These are phyloP conservation scores for Eidolon dupreanum DNA, from an alignment of 2,797 vertebrate species.

Conservation along the genomic window DNA sequence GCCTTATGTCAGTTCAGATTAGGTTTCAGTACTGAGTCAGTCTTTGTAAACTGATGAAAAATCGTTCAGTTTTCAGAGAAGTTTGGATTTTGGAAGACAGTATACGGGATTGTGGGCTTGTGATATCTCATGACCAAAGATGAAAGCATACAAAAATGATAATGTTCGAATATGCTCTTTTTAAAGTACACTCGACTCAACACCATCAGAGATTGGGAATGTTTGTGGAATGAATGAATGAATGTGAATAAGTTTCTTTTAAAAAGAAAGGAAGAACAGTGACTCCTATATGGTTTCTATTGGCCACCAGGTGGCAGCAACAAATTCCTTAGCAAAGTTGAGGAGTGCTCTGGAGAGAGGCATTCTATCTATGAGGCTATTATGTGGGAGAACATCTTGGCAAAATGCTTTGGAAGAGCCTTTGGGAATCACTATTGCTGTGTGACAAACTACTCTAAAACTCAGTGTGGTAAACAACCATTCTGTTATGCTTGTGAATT, in stretches of 20 bases:
- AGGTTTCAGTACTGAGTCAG: neutral
- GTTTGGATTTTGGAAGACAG: neutral
- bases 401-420: neutral
- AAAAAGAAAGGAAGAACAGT: neutral
- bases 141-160: neutral
- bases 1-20: neutral
- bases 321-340: neutral
- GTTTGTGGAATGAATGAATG: neutral
- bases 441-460: neutral
- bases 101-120: neutral
- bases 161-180: neutral
- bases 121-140: neutral
- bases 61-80: constrained; percentile 21
- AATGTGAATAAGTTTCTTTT: neutral
- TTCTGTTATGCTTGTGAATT: neutral
- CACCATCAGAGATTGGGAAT: neutral
- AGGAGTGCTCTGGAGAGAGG: rapidly evolving
- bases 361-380: neutral
- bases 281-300: neutral
- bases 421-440: neutral
- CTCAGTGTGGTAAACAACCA: neutral
- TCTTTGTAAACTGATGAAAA: neutral
- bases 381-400: neutral
- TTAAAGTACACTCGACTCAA: neutral
- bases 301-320: constrained; percentile 56